These are phyloP conservation scores for Branchipolynoe longqiensis DNA, from an alignment of 2,888 invertebrate species.

Conservation along the genomic window DNA sequence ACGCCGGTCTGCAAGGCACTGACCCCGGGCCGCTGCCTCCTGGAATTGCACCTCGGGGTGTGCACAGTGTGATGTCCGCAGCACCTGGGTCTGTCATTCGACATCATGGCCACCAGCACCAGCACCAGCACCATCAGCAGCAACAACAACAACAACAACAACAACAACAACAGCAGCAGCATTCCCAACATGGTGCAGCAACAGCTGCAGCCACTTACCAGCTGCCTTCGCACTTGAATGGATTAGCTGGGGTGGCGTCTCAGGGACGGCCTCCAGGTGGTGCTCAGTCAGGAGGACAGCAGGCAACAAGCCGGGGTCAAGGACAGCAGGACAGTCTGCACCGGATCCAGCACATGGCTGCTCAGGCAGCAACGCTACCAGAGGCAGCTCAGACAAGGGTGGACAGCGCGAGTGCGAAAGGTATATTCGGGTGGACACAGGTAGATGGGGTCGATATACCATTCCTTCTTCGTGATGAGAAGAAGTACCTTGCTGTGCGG, in stretches of 20 bases:
- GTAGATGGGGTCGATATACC: conserved; percentile 89
- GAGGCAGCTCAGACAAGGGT: conserved; percentile 65
- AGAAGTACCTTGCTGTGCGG: conserved; percentile 95
- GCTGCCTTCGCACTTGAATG: not conserved
- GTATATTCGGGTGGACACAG: conserved; percentile 93
- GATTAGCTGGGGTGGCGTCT: too few relatives aligned
- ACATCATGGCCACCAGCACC: not conserved
- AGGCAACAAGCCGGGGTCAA: not conserved
- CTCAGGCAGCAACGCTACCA: conserved; percentile 26
- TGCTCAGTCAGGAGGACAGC: not conserved
- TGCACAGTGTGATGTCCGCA: not conserved
- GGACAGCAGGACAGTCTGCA: conserved; percentile 29
- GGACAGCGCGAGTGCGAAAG: conserved; percentile 82
- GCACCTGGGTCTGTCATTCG: conserved; percentile 1
- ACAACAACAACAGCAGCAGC: not conserved
- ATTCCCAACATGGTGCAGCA: not conserved
- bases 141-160: not conserved
- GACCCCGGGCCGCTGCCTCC: not conserved
- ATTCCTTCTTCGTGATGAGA: conserved; percentile 91
- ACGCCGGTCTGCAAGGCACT: too few relatives aligned
- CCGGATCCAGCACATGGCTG: conserved; percentile 31
- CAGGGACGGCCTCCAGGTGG: not conserved
- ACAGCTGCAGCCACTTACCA: not conserved
- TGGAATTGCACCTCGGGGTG: not conserved
- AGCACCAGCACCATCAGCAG: not conserved